Evolutionary conservation across 2,888 invertebrate species (phyloP), one percentile per base, ranked within the genome.

Genomic region (Drosophila conformis): DNA sequence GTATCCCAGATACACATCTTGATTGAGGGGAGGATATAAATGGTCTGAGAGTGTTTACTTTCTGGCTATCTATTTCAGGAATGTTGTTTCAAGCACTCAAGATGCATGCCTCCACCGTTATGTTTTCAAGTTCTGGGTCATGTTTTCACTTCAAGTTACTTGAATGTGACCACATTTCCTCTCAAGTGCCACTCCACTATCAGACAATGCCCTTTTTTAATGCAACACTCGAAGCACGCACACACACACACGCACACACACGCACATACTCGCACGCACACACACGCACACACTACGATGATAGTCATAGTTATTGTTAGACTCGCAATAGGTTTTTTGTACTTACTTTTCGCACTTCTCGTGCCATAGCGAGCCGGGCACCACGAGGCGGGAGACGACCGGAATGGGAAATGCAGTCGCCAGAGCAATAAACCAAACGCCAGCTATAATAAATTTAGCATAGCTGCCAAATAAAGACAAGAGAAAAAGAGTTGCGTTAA

Each of bases 321-420:
- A 7, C 29, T 49, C 2, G 36, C 36, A 53, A 76, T 74, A 69
- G 75, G 54, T 27, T 68, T 27, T 67, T 54, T 33, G 54, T 79
- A 95, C 95, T 94, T 94, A 96, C 95, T 94, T 94, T 90, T 95
- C 93, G 91, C 97, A 97, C 70, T 93, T 93, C 70, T 93, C 91
- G 90, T 96, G 95, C 94, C 95, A 95, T 1, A 91, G 88, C 15
- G 90, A 89, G 0, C 94, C 94, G 0, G 97, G 97, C 76, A 95
- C 95, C 10, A 93, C 93, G 40, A 96, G 93, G 70, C 94, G 94
- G 0, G 97, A 96, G n/a, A 97, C 96, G 2, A 97, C 93, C 0
- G 96, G 95, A 52, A 97, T 97, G 0, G 98, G 98, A 29, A 96
- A 94, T 0, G 97, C 97, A 0, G 97, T 97, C 4, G 96, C 94